A percentile compares a stretch with the other conserved stretches of the same genome.
phyloP scores from a whole-genome alignment of 2,113 vertebrate genomes.

The Haemorhous mexicanus region DNA sequence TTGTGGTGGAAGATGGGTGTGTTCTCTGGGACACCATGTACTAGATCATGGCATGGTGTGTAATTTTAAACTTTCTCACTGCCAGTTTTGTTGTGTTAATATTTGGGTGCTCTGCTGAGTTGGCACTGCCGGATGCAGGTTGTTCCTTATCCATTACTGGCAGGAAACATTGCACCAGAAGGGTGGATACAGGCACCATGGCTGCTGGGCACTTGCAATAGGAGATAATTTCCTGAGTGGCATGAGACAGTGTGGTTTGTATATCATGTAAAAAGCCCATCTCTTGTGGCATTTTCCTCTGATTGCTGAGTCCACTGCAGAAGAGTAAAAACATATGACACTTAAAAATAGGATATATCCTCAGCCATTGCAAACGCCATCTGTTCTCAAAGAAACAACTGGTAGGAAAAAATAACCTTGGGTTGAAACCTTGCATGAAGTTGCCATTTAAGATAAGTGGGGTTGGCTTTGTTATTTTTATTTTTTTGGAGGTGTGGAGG shows the following conservation, averaged over 20 bases:
- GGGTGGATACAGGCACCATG: background rate
- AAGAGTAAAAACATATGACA: constrained; percentile 45
- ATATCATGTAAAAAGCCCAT: background rate
- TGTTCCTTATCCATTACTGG: constrained; percentile 19
- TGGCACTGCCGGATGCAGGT: constrained; percentile 27
- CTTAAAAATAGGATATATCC: constrained; percentile 60
- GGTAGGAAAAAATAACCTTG: constrained; percentile 50
- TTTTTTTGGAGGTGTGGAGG: constrained; percentile 19
- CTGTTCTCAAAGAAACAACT: constrained; percentile 62
- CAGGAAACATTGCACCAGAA: constrained; percentile 43
- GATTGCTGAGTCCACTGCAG: constrained; percentile 39
- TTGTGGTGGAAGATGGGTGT: background rate
- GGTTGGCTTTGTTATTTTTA: constrained; percentile 44
- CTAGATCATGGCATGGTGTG: background rate
- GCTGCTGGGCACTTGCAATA: background rate
- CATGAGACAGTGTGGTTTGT: background rate
- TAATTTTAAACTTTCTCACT: background rate
- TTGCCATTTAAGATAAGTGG: constrained; percentile 28
- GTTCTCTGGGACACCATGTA: background rate
- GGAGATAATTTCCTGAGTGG: constrained; percentile 27
- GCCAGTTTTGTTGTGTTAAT: background rate
- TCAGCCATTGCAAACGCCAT: constrained; percentile 42
- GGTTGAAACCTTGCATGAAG: constrained; percentile 56
- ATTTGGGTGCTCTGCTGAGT: constrained; percentile 35
- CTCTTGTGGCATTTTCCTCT: background rate